Evolutionary conservation across 2,797 vertebrate species (phyloP), one percentile per base, ranked within the genome.

Genomic region (Psittacula echo): DNA sequence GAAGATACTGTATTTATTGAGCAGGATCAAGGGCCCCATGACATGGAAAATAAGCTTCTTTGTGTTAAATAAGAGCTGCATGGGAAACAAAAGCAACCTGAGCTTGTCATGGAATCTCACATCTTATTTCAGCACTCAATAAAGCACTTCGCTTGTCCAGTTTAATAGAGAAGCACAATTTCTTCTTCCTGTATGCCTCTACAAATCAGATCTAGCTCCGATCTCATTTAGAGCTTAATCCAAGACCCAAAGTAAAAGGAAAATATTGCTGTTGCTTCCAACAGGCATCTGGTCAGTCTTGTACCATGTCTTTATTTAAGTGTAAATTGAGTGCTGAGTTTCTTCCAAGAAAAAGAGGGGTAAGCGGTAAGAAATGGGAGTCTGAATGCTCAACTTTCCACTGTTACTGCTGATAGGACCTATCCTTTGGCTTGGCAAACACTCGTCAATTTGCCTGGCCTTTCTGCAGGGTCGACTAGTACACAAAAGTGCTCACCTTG

Each of bases 41-140:
- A 77, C 75, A 90, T 32, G 61, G 84, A 87, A 96, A 91, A 90
- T 64, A 75, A 89, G 73, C 42, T 64, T 42, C 56, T 94, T 93
- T 75, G 10, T 93, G 54, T 90, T 85, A 88, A 90, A 54, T 72
- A 76, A 86, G 84, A 91, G 51, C 67, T 66, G 32, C 34, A 37
- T 26, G 34, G 66, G 78, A 83, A 80, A 87, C 61, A 88, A 94
- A 87, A 88, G 42, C 74, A 85, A 95, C 75, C 30, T 75, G 68
- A 91, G 21, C 48, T 87, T 85, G 65, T 89, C 19, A 41, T 58
- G 39, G 78, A 82, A 70, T 93, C 47, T 90, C 53, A 53, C 16
- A 19, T 92, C 85, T 90, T 19, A 2, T 62, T 91, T 95, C 72
- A 89, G 32, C 60, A 48, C 68, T 85, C 81, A 62, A 0, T 65